Base-by-base conservation (phyloP, 2,888 invertebrate species). In the Pemphredon lugubris region DNA sequence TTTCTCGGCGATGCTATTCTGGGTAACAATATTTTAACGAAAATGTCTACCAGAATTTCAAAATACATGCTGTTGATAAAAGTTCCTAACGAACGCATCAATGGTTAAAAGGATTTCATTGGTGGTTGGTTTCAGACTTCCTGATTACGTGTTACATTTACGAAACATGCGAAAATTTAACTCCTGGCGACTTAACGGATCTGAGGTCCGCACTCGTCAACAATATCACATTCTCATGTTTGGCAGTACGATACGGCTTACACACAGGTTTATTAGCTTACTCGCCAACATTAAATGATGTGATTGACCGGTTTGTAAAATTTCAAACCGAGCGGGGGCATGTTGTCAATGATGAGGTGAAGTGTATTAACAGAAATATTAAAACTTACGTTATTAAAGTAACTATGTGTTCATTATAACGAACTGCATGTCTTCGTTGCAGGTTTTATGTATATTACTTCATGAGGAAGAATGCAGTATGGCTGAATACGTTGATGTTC, bases 191-290 rank as follows among this genome's bases (percentile, higher is more conserved):
- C n/a, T 90, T 99, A 61, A 98, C 98, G 0, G 98, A 99, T 90
- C 88, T 99, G 67, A 92, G 99, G 34, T 98, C 98, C 0, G 97
- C 99, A 0, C 91, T 99, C 1, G 99, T 99, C 1, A 99, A 99
- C 88, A 99, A 99, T 86, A 94, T 96, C 66, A 98, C 98, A 0
- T 97, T 99, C 85, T 98, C 97, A 0, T 95, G 96, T 20, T 92
- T 98, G 54, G 93, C 96, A 3, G 97, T 98, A 11, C 94, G 96
- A 76, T 93, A 95, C 89, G 94, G 95, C 11, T 93, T 98, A 70
- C 96, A 99, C 86, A 95, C 95, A 83, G 94, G 91, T 87, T 90
- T 95, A 63, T 84, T 93, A 50, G 89, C 91, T 32, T 91, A 92
- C 66, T 92, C 92, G 63, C 90, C 91, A 0, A 79, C 86, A 39